Base-by-base conservation (phyloP, 2,888 invertebrate genomes). In the Palloptera scutellata region DNA sequence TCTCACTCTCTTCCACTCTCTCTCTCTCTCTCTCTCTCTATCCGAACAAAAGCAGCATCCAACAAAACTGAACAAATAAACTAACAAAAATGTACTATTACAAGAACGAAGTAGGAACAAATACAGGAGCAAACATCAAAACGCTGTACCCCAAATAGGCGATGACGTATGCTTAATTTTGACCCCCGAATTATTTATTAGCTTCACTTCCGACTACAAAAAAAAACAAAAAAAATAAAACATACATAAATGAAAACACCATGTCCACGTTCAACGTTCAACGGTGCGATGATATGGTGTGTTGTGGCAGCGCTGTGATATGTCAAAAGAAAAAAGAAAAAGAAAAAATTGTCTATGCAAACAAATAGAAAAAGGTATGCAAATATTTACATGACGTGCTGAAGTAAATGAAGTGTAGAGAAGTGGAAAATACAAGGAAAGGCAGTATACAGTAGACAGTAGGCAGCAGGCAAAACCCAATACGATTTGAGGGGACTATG, bases 131-230 rank as follows among this genome's bases (percentile, higher is more conserved):
- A 30, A 57, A 68, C 52, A 59, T 17, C 15, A 48, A 45, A 55
- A 20, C 61, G 51, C 51, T 51, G 64, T 4, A 30, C 57, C 57
- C 57, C 64, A 63, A 30, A 77, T 78, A 80, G 78, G 78, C 76
- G 79, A 79, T 81, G 81, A 81, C 78, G 79, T 78, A 74, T 76
- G 79, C 79, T 79, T 81, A 78, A 81, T 81, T 81, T 78, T 75
- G 69, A 75, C 72, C 76, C 67, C 70, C 66, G 73, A 77, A 79
- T 79, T 77, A 80, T 79, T 80, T 78, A 79, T 80, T 71, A 66
- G 70, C 66, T 61, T 12, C 51, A 52, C 58, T 55, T 43, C n/a
- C 52, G 30, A 20, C 12, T 15, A 9, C 15, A 60, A 48, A 10
- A 53, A 10, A 51, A 45, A n/a, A n/a, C n/a, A 54, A 51, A 19